Evolutionary conservation across 1,140 invertebrate genomes (phyloP), one percentile per base, ranked within the genome.

Genomic region (Aricia agestis): DNA sequence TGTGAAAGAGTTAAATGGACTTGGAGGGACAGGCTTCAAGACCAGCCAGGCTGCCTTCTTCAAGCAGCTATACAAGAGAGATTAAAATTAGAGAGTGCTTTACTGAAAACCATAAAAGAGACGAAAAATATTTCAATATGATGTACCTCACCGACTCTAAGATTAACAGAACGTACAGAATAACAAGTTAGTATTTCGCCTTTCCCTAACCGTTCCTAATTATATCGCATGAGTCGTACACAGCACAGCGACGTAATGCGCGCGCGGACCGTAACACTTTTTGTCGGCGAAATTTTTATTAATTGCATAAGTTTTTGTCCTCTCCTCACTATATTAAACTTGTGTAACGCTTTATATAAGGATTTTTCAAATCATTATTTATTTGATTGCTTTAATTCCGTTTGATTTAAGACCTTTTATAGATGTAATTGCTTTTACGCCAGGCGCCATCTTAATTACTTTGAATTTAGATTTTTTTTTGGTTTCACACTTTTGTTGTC

Each of bases 261-360:
- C 15, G 32, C 45, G 17, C 42, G 15, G 57, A 69, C 67, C 76
- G 72, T 77, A 65, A 67, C 71, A 31, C n/a, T 15, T 66, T 74
- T 75, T 72, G 45, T 69, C 67, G 61, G 66, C 72, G 69, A 75
- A 77, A 75, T 73, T 73, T 69, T 73, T 77, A 77, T 75, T 77
- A 77, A 77, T 76, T 72, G 72, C 75, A 73, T 67, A 66, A 73
- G 72, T 75, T 74, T 70, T 41, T 57, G 61, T 72, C 66, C 67
- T 72, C 58, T 63, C 42, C 18, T 19, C 42, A 72, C 59, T 63
- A 13, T 63, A 19, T 63, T 25, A 63, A 52, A 52, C 45, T 52
- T 52, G 45, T 52, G 45, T 52, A 52, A 52, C 45, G 45, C 45
- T 52, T 52, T 52, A 52, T 52, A 52, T 52, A 52, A 52, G 45